A percentile compares a stretch with the other conserved stretches of the same genome.
phyloP scores from a whole-genome alignment of 2,797 vertebrate species.

The Neosilurus mollespiculum region DNA sequence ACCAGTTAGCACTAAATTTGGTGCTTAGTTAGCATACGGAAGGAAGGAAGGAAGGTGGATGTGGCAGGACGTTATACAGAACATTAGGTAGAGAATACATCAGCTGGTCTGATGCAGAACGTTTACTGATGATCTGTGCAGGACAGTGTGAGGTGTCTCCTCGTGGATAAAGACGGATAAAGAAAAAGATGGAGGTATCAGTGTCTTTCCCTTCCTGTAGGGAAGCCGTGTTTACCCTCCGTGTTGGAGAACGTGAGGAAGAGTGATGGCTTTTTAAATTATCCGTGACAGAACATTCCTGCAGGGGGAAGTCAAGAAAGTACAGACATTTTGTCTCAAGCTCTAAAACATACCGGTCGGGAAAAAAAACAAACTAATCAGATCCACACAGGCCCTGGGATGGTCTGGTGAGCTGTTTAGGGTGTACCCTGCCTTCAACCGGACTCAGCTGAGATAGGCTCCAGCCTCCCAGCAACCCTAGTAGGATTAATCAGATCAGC shows the following conservation, averaged over 20 bases:
- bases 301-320: conserved; percentile 57
- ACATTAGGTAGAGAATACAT: neutral
- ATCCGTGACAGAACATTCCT: conserved; percentile 75
- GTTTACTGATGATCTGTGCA: too few species aligned
- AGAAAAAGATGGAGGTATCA: neutral
- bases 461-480: too few species aligned
- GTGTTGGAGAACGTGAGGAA: conserved; percentile 59
- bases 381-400: too few species aligned
- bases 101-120: neutral
- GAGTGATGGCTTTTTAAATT: conserved; percentile 76
- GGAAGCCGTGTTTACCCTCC: conserved; percentile 49
- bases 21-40: conserved; percentile 49
- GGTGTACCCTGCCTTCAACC: too few species aligned
- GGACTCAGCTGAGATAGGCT: too few species aligned
- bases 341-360: conserved; percentile 56
- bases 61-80: neutral
- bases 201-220: conserved; percentile 55
- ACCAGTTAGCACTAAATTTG: conserved; percentile 46
- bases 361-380: too few species aligned
- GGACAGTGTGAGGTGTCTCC: too few species aligned
- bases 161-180: neutral
- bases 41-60: too few species aligned
- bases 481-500: too few species aligned
- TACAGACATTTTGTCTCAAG: conserved; percentile 49
- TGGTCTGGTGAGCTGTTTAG: too few species aligned